These are phyloP conservation scores for Tachycineta bicolor DNA, from an alignment of 2,113 vertebrate genomes.

Conservation along the genomic window DNA sequence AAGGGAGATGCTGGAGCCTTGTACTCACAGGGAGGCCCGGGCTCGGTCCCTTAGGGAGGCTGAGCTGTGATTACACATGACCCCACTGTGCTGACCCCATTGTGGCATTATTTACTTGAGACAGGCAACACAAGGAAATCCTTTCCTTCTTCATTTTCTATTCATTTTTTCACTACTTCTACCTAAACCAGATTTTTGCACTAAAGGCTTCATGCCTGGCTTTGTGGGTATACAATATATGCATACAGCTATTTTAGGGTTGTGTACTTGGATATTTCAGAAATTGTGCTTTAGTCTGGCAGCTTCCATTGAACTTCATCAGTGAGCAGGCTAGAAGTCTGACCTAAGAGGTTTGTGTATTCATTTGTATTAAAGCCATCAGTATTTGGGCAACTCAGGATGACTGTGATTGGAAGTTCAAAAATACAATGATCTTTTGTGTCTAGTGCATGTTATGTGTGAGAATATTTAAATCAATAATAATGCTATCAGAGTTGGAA, in stretches of 20 bases:
- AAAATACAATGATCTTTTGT: conserved; percentile 81
- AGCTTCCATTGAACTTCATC: conserved; percentile 44
- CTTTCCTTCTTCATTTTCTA: not conserved
- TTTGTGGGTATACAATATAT: not conserved
- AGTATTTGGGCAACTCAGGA: conserved; percentile 68
- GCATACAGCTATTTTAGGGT: not conserved
- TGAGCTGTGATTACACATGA: not conserved
- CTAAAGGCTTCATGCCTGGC: not conserved
- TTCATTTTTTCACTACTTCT: not conserved
- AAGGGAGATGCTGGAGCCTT: not conserved
- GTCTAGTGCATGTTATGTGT: conserved; percentile 69
- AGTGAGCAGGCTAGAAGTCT: conserved; percentile 23
- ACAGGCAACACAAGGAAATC: not conserved
- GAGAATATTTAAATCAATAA: conserved; percentile 85
- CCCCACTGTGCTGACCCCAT: not conserved
- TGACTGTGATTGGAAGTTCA: conserved; percentile 82
- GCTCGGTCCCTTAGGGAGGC: accelerated
- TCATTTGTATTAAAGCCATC: conserved; percentile 52
- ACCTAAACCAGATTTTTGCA: not conserved
- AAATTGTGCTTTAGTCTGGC: not conserved
- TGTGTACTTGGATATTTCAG: not conserved
- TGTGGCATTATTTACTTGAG: not conserved
- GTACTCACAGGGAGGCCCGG: not conserved
- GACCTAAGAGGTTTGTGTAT: conserved; percentile 11
- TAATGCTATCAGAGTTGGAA: conserved; percentile 83